Evolutionary conservation across 1,140 invertebrate genomes (phyloP).

Genomic region (Drosophila pallidifrons): DNA sequence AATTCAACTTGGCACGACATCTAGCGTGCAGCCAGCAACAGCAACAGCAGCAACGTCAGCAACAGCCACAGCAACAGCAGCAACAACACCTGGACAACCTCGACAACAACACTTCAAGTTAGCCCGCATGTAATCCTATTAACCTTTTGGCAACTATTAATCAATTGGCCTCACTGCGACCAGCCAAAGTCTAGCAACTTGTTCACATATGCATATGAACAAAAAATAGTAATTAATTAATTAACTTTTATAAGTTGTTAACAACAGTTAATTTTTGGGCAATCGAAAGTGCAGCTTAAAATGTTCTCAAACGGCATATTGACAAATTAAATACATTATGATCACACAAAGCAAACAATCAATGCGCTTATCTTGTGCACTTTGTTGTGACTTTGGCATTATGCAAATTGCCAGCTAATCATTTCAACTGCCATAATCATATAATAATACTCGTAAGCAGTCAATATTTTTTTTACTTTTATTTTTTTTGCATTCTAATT

Average conservation of each 20-base stretch:
- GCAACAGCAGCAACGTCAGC: slow-evolving; percentile 10
- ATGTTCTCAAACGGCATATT: slow-evolving; percentile 8
- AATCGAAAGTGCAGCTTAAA: slow-evolving; percentile 18
- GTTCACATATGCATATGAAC: background rate
- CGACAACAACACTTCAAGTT: slow-evolving; percentile 31
- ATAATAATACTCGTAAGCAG: slow-evolving; percentile 6
- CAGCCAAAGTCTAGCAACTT: background rate
- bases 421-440: slow-evolving; percentile 25
- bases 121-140: slow-evolving; percentile 67
- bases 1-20: slow-evolving; percentile 56
- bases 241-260: slow-evolving; percentile 25
- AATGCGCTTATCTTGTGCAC: slow-evolving; percentile 40
- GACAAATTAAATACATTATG: slow-evolving; percentile 28
- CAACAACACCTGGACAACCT: background rate
- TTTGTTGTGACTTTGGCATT: slow-evolving; percentile 44
- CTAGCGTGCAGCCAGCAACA: slow-evolving; percentile 60
- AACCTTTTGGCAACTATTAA: slow-evolving; percentile 76
- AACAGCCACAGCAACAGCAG: background rate
- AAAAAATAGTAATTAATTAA: slow-evolving; percentile 23
- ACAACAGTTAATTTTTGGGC: slow-evolving; percentile 17
- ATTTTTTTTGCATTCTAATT: slow-evolving; percentile 60
- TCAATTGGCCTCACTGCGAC: slow-evolving; percentile 52
- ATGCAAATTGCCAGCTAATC: slow-evolving; percentile 47
- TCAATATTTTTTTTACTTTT: slow-evolving; percentile 10
- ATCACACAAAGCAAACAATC: slow-evolving; percentile 9